Evolutionary conservation across 2,888 invertebrate genomes (phyloP).

Genomic region (Melieria picta): DNA sequence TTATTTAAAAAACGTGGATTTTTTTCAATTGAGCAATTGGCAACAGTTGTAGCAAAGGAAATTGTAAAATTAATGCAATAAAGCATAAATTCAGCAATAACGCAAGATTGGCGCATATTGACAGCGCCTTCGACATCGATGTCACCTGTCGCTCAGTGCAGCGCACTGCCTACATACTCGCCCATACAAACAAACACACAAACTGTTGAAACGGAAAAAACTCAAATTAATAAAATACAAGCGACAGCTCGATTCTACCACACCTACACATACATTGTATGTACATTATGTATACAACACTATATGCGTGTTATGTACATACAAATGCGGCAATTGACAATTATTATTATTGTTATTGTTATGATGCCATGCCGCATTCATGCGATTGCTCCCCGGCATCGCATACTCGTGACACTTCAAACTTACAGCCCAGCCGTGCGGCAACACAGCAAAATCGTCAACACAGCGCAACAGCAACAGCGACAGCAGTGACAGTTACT

Average conservation of each 20-base stretch:
- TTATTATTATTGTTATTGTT: slow-evolving; percentile 40
- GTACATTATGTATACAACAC: too few species aligned
- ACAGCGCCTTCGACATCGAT: too few species aligned
- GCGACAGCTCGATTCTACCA: too few species aligned
- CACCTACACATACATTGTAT: too few species aligned
- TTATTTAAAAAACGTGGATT: too few species aligned
- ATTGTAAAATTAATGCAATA: too few species aligned
- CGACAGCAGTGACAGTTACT: not conserved
- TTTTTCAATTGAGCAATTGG: too few species aligned
- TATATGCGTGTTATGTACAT: not conserved
- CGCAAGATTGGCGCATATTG: too few species aligned
- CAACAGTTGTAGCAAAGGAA: too few species aligned
- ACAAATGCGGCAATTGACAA: slow-evolving; percentile 37
- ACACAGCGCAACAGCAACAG: not conserved
- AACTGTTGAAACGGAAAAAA: not conserved
- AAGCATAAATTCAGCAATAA: too few species aligned
- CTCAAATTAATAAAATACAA: not conserved
- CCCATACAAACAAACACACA: not conserved
- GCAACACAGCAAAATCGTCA: not conserved
- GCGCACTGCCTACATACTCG: not conserved
- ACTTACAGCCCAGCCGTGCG: slow-evolving; percentile 4
- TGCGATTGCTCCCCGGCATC: slow-evolving; percentile 34
- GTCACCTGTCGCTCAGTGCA: too few species aligned
- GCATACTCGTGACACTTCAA: slow-evolving; percentile 23
- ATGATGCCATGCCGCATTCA: slow-evolving; percentile 36